A percentile compares a stretch with the other conserved stretches of the same genome.
These are phyloP conservation scores for Trachythela sp. DNA, from an alignment of 64 coral and sea anemone genomes.

Conservation along the genomic window DNA sequence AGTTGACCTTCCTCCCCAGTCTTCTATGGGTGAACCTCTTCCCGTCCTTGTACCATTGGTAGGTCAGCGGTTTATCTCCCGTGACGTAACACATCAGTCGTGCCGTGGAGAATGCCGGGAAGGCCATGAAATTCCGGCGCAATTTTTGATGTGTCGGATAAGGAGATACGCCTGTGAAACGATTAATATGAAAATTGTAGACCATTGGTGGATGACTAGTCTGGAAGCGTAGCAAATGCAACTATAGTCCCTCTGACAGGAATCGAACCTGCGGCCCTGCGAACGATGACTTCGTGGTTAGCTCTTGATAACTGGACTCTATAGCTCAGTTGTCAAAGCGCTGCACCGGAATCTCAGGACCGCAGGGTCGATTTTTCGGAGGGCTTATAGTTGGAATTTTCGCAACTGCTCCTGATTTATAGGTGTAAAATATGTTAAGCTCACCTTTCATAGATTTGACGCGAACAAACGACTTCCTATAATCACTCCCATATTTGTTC, in stretches of 20 bases:
- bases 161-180: background rate
- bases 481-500: background rate
- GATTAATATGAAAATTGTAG: background rate
- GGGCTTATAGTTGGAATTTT: too few relatives aligned
- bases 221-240: too few relatives aligned
- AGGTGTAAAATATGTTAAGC: background rate
- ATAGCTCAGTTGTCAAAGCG: too few relatives aligned
- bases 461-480: background rate
- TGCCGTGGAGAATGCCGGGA: conserved; percentile 46
- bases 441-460: background rate
- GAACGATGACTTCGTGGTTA: too few relatives aligned
- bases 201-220: background rate
- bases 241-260: too few relatives aligned
- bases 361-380: too few relatives aligned
- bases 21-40: conserved; percentile 27
- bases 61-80: conserved; percentile 45
- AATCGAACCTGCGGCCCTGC: too few relatives aligned
- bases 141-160: background rate
- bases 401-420: background rate
- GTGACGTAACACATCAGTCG: conserved; percentile 57
- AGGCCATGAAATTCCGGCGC: conserved; percentile 42
- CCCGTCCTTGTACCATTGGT: conserved; percentile 56
- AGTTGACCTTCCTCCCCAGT: conserved; percentile 39
- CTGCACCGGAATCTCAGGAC: too few relatives aligned
- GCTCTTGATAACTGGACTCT: too few relatives aligned